Conservation (phyloP, 2,113 vertebrate species). For the Cyanoliseus patagonus region DNA sequence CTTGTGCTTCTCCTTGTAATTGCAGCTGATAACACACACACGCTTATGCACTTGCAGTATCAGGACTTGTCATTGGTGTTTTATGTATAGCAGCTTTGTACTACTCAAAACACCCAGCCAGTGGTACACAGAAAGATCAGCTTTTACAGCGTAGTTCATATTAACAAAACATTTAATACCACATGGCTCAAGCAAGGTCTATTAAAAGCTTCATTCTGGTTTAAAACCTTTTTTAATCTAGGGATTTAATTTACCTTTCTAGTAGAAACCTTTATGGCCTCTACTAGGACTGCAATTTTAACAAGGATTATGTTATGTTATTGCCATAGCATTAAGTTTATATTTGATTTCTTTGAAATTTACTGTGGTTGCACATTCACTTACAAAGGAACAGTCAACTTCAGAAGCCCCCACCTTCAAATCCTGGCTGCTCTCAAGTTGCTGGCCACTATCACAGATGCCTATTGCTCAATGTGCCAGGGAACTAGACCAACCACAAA, state of each 20-base stretch:
- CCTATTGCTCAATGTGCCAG: background rate
- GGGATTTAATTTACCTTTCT: background rate
- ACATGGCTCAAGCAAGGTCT: background rate
- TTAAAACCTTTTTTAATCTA: background rate
- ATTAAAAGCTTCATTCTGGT: background rate
- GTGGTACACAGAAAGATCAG: background rate
- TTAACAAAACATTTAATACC: background rate
- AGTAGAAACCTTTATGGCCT: background rate
- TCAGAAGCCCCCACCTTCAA: background rate
- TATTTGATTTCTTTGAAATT: conserved; percentile 13
- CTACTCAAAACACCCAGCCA: background rate
- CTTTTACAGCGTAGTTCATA: background rate
- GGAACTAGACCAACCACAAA: background rate
- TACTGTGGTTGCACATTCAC: conserved; percentile 30
- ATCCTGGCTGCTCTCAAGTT: background rate
- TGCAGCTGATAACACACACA: background rate
- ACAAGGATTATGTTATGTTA: background rate
- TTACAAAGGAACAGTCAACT: background rate
- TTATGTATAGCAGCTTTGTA: background rate
- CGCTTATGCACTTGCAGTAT: background rate
- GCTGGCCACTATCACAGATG: background rate
- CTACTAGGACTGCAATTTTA: background rate
- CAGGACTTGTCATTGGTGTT: background rate
- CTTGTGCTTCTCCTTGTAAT: background rate
- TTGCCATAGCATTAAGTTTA: background rate